Percentiles rank a stretch among this genome's conserved stretches.
These are phyloP conservation scores for Ginglymostoma cirratum DNA, from an alignment of 2,113 vertebrate genomes.

Conservation along the genomic window DNA sequence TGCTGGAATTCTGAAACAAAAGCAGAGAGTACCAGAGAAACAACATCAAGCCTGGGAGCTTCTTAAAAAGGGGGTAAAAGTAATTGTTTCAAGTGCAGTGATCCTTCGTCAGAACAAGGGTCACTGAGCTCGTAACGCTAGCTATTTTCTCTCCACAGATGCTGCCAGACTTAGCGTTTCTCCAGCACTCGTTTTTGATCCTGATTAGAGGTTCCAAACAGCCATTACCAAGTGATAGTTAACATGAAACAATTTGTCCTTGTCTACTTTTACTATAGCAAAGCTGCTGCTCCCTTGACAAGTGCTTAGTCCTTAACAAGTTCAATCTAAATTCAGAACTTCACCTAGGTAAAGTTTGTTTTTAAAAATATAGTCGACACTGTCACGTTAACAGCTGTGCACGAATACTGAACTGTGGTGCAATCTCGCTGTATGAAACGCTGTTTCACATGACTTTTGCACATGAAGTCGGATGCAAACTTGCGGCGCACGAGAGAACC, in stretches of 20 bases:
- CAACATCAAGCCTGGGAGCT: too few relatives aligned
- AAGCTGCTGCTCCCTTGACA: background rate
- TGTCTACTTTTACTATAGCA: background rate
- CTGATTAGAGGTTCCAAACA: background rate
- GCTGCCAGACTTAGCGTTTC: too few relatives aligned
- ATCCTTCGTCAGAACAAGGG: too few relatives aligned
- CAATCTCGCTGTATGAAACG: too few relatives aligned
- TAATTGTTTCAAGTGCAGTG: too few relatives aligned
- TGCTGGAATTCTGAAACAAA: too few relatives aligned
- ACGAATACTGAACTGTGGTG: background rate
- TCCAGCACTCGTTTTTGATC: too few relatives aligned
- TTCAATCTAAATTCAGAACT: background rate
- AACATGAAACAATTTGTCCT: background rate
- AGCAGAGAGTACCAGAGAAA: too few relatives aligned
- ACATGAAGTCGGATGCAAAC: background rate
- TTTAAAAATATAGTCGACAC: background rate
- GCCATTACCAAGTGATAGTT: background rate
- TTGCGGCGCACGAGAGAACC: background rate
- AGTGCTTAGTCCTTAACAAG: background rate
- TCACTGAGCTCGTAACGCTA: too few relatives aligned
- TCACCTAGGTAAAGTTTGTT: background rate
- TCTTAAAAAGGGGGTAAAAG: too few relatives aligned
- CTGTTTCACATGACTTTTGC: background rate
- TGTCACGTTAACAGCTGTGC: background rate
- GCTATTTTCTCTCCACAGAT: too few relatives aligned